A percentile compares a stretch with the other conserved stretches of the same genome.
These are phyloP conservation scores for Balearica regulorum DNA, from an alignment of 2,797 vertebrate species.

Conservation along the genomic window DNA sequence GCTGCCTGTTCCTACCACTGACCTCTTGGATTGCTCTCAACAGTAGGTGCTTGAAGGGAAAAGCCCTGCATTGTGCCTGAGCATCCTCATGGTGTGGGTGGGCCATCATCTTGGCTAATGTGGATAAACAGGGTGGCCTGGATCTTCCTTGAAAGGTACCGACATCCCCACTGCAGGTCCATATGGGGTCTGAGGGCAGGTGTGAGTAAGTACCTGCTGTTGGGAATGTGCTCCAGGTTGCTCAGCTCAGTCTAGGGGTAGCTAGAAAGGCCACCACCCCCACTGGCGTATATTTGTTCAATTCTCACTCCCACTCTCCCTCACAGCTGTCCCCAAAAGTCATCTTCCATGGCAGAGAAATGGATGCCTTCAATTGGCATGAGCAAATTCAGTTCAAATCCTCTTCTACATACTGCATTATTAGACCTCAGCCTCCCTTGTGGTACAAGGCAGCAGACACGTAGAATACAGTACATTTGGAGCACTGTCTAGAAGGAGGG, in stretches of 20 bases:
- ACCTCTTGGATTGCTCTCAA: background rate
- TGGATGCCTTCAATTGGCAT: background rate
- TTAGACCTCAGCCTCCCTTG: background rate
- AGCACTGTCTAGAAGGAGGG: background rate
- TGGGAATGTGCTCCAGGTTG: background rate
- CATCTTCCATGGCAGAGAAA: background rate
- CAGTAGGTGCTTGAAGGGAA: background rate
- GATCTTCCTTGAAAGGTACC: background rate
- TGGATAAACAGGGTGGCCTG: background rate
- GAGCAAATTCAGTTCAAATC: background rate
- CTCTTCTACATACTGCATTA: background rate
- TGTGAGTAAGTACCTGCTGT: background rate
- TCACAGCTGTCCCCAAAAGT: background rate
- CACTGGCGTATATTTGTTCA: accelerated
- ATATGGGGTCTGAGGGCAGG: background rate
- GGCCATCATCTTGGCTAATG: background rate
- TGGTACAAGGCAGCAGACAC: background rate
- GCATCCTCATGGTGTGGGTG: background rate
- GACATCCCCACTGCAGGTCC: background rate
- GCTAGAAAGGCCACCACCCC: background rate
- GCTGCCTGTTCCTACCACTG: background rate
- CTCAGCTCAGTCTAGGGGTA: background rate
- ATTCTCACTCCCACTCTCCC: background rate
- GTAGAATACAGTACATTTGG: background rate
- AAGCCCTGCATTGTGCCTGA: background rate